Percentiles rank a stretch among this genome's conserved stretches.
These are phyloP conservation scores for Leptopilina boulardi DNA, from an alignment of 1,140 invertebrate species.

Conservation along the genomic window DNA sequence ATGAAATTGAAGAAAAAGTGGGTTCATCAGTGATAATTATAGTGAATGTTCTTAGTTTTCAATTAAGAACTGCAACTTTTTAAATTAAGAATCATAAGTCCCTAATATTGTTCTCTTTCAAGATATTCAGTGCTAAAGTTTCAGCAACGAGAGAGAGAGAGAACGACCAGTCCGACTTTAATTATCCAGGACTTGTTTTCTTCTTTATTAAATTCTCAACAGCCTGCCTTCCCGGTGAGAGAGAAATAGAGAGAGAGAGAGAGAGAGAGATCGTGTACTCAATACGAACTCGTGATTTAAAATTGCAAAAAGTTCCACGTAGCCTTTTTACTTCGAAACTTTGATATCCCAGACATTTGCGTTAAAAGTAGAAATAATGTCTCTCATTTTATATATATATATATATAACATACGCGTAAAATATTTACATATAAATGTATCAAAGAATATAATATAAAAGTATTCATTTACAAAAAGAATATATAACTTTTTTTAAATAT, in stretches of 20 bases:
- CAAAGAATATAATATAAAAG: too few relatives aligned
- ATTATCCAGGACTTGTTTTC: conserved; percentile 32
- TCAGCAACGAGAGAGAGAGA: conserved; percentile 7
- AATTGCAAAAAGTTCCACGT: conserved; percentile 30
- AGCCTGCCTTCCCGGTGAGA: conserved; percentile 21
- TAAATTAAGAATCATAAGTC: conserved; percentile 29
- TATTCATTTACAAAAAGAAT: too few relatives aligned
- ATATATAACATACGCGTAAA: too few relatives aligned
- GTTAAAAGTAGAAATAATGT: not conserved
- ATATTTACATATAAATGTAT: too few relatives aligned
- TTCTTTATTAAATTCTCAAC: conserved; percentile 34
- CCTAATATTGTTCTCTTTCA: conserved; percentile 3
- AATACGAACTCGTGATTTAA: conserved; percentile 33
- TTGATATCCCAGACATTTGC: conserved; percentile 29
- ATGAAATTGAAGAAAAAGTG: conserved; percentile 4
- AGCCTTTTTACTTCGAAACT: not conserved
- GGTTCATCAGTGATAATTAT: conserved; percentile 13
- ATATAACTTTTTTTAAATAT: too few relatives aligned
- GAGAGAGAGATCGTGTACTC: conserved; percentile 32
- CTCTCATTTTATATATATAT: too few relatives aligned
- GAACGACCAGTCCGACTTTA: conserved; percentile 28
- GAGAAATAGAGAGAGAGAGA: too few relatives aligned
- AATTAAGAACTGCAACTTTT: conserved; percentile 27
- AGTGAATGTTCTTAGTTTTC: conserved; percentile 15
- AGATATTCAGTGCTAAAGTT: conserved; percentile 28